Percentiles rank a stretch among this genome's conserved stretches.
phyloP scores from a whole-genome alignment of 2,888 invertebrate genomes.

The Cyaniris semiargus region DNA sequence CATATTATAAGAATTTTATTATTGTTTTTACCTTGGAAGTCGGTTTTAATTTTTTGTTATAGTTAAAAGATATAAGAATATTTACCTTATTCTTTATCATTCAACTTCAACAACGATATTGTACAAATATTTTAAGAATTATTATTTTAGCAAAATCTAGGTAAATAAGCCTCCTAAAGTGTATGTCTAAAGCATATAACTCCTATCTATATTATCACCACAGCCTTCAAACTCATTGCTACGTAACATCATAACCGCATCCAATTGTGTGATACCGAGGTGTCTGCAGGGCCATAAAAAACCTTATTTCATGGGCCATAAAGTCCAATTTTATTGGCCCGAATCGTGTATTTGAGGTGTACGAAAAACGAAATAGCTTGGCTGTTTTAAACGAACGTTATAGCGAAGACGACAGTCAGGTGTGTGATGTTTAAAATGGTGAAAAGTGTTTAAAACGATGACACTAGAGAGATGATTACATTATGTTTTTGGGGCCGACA shows the following conservation, averaged over 20 bases:
- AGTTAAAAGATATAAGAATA: too few species aligned
- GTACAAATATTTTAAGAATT: too few species aligned
- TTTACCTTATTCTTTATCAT: too few species aligned
- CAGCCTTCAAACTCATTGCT: constrained; percentile 25
- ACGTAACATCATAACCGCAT: constrained; percentile 45
- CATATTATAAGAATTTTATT: too few species aligned
- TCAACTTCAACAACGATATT: too few species aligned
- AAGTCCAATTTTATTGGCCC: constrained; percentile 2
- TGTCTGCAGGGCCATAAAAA: constrained; percentile 44
- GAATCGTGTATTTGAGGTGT: constrained; percentile 34
- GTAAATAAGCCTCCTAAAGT: not conserved
- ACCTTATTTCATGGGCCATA: constrained; percentile 1
- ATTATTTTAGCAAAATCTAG: not conserved
- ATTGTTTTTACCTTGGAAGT: too few species aligned
- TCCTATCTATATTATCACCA: constrained; percentile 15
- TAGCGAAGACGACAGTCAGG: not conserved
- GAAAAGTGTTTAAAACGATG: not conserved
- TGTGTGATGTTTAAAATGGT: not conserved
- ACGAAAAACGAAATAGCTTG: constrained; percentile 34
- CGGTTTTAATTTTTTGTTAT: too few species aligned
- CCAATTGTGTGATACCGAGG: constrained; percentile 67
- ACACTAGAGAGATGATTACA: too few species aligned
- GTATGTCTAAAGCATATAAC: constrained; percentile 16
- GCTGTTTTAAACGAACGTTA: constrained; percentile 20
- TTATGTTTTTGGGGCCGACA: too few species aligned